A percentile compares a stretch with the other conserved stretches of the same genome.
phyloP scores from a whole-genome alignment of 2,797 vertebrate genomes.

The Moxostoma hubbsi region DNA sequence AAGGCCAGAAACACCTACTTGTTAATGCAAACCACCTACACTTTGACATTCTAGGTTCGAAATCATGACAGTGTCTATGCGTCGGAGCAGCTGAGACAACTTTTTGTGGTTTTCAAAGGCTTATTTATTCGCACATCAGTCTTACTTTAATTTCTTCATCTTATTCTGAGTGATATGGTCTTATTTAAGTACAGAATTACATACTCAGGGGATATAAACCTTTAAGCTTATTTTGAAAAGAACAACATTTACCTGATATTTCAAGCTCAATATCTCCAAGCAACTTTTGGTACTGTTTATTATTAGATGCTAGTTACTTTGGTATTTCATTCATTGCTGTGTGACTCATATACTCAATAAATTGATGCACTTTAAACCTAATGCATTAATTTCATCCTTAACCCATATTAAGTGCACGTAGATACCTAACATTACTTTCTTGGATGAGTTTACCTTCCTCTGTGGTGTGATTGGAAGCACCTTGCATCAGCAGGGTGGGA shows the following conservation, averaged over 20 bases:
- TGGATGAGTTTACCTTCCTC: no score
- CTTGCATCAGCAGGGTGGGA: no score
- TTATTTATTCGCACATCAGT: slow-evolving; percentile 33
- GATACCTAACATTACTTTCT: no score
- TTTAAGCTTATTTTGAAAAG: not conserved
- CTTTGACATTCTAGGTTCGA: not conserved
- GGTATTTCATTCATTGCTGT: not conserved
- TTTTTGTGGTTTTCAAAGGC: slow-evolving; percentile 7
- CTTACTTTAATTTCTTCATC: no score
- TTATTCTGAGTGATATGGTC: not conserved
- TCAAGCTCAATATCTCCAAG: slow-evolving; percentile 20
- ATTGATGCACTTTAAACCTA: slow-evolving; percentile 5
- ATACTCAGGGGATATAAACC: slow-evolving; percentile 1
- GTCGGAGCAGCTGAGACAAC: slow-evolving; percentile 11
- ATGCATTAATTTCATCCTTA: no score
- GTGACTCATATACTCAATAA: no score
- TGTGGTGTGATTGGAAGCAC: no score
- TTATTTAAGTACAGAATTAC: not conserved
- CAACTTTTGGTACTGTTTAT: not conserved
- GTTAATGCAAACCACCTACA: not conserved
- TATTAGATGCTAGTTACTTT: slow-evolving; percentile 18
- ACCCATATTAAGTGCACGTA: no score
- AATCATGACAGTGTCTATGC: slow-evolving; percentile 12
- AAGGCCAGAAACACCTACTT: slow-evolving; percentile 10
- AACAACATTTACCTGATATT: not conserved